phyloP scores from a whole-genome alignment of 2,797 vertebrate species.

The Malurus splendens region DNA sequence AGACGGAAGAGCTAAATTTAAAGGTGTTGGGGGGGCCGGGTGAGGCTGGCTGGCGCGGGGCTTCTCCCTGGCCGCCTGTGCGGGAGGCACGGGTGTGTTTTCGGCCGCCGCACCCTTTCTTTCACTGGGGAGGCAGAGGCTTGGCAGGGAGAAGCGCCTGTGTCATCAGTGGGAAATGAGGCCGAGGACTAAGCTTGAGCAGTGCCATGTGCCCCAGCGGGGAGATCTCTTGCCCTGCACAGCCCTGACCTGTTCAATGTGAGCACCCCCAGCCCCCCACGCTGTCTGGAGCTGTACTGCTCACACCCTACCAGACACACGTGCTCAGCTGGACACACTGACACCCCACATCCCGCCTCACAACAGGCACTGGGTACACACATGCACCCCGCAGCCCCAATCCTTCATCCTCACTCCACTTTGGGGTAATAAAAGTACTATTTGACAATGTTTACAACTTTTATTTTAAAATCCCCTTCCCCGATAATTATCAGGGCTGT shows the following conservation, averaged over 20 bases:
- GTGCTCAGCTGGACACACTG: background rate
- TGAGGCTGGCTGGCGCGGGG: background rate
- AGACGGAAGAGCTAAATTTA: slow-evolving; percentile 21
- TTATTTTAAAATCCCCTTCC: background rate
- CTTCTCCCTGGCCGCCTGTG: background rate
- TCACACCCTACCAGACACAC: background rate
- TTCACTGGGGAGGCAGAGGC: background rate
- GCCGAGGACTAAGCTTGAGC: fast-evolving
- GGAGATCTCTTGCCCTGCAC: background rate
- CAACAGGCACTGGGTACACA: background rate
- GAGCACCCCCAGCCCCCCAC: background rate
- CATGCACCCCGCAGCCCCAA: fast-evolving
- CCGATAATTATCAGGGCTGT: background rate
- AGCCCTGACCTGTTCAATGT: background rate
- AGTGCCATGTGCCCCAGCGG: fast-evolving
- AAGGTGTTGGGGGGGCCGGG: background rate
- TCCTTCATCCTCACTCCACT: background rate
- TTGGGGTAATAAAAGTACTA: background rate
- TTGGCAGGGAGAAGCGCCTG: background rate
- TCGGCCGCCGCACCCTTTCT: fast-evolving
- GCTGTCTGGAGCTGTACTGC: background rate
- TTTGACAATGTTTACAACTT: background rate
- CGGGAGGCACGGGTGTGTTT: background rate
- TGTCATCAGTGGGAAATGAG: background rate
- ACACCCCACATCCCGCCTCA: background rate